Evolutionary conservation across 2,797 vertebrate species (phyloP).

Genomic region (Tapera naevia): DNA sequence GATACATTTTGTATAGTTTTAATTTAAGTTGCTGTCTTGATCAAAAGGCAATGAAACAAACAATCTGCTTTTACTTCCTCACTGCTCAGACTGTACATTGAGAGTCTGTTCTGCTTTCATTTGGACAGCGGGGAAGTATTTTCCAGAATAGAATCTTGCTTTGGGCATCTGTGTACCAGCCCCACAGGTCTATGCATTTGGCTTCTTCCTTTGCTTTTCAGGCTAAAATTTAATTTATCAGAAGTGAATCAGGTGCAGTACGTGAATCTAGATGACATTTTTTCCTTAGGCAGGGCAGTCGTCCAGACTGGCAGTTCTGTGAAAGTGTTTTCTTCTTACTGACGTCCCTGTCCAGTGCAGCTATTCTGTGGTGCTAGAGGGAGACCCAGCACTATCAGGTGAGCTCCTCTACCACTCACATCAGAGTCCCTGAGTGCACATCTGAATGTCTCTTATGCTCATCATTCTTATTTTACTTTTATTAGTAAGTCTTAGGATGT

Average conservation of each 20-base stretch:
- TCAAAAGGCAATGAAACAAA: background rate
- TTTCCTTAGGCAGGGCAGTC: background rate
- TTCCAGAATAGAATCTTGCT: background rate
- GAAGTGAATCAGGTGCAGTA: background rate
- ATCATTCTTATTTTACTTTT: background rate
- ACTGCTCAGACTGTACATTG: fast-evolving
- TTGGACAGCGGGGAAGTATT: background rate
- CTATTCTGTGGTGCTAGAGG: background rate
- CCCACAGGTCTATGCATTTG: background rate
- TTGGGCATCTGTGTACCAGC: background rate
- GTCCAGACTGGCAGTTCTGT: background rate
- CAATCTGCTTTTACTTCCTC: background rate
- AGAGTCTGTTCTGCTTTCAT: background rate
- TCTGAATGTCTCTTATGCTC: background rate
- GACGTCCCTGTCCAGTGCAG: background rate
- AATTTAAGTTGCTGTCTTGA: background rate
- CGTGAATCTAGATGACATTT: background rate
- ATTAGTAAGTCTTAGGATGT: background rate
- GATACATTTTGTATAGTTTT: background rate
- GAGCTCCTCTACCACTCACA: background rate
- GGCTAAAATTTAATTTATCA: background rate
- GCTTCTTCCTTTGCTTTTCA: background rate
- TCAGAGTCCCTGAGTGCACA: background rate
- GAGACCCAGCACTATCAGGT: fast-evolving
- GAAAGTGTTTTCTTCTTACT: background rate